Conservation (phyloP, 2,113 vertebrate genomes). For the Alexandromys fortis region DNA sequence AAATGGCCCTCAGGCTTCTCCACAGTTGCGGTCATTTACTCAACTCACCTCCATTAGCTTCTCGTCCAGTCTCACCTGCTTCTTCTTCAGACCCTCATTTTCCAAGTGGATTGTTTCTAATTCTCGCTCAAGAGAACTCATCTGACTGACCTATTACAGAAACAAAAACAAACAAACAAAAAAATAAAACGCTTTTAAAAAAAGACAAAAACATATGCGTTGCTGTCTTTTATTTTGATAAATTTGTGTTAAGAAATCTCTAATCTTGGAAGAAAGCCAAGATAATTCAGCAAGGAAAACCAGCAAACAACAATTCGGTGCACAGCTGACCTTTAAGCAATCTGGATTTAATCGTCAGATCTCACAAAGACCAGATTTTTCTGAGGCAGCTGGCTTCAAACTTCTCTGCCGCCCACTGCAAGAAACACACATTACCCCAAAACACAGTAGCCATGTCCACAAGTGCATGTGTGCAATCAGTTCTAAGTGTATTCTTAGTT, state of each 20-base stretch:
- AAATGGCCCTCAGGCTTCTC: conserved; percentile 48
- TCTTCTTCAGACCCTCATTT: conserved; percentile 90
- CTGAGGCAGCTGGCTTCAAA: conserved; percentile 30
- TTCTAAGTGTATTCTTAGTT: neutral
- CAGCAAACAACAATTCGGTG: neutral
- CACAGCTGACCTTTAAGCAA: neutral
- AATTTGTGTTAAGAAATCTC: conserved; percentile 30
- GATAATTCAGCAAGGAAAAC: conserved; percentile 18
- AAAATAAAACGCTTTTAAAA: conserved; percentile 23
- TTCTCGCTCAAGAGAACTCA: conserved; percentile 86
- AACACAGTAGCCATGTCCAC: neutral
- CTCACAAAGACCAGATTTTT: neutral
- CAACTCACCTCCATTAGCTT: conserved; percentile 90
- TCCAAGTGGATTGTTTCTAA: conserved; percentile 90
- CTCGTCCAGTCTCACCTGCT: conserved; percentile 90
- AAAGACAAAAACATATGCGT: neutral
- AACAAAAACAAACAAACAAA: conserved; percentile 46
- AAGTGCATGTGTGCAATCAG: neutral
- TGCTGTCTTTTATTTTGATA: conserved; percentile 32
- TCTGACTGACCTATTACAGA: conserved; percentile 86
- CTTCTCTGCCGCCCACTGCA: neutral
- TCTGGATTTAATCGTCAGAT: neutral
- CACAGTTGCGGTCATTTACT: neutral
- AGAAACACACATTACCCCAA: neutral
- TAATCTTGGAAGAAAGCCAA: conserved; percentile 38